Percentiles rank a stretch among this genome's conserved stretches.
Conservation (phyloP, 2,797 vertebrate species). For the Amblyopsis hoosieri region DNA sequence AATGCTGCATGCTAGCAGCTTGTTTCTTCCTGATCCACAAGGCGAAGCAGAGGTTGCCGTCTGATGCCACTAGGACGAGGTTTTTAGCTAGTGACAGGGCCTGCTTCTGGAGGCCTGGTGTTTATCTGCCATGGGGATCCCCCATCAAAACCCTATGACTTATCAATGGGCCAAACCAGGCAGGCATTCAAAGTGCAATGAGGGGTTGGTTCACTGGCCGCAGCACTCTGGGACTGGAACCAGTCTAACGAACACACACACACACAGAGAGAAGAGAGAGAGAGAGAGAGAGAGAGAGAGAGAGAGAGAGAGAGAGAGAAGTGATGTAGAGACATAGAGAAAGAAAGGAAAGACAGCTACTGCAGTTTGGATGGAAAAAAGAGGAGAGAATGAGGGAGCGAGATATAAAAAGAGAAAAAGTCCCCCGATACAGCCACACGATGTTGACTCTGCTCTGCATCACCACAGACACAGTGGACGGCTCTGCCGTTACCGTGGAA, state of each 20-base stretch:
- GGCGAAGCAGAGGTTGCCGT: constrained; percentile 14
- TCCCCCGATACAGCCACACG: constrained; percentile 41
- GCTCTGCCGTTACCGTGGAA: constrained; percentile 47
- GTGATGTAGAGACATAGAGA: constrained; percentile 11
- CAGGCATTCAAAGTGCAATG: constrained; percentile 66
- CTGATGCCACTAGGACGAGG: constrained; percentile 44
- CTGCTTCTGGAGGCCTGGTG: constrained; percentile 56
- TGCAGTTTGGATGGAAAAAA: constrained; percentile 2
- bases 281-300: constrained; percentile 3
- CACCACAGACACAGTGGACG: constrained; percentile 46
- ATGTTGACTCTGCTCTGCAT: constrained; percentile 47
- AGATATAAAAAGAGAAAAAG: constrained; percentile 4
- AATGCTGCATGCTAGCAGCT: no score
- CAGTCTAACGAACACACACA: constrained; percentile 57
- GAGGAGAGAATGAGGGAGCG: neutral
- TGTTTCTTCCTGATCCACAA: no score
- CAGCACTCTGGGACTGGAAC: constrained; percentile 60
- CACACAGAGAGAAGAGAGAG: constrained; percentile 22
- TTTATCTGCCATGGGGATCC: constrained; percentile 70
- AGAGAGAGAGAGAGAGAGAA: constrained; percentile 18
- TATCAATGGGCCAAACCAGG: constrained; percentile 68
- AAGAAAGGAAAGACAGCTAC: neutral
- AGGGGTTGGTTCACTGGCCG: constrained; percentile 62
- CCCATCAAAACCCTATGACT: constrained; percentile 73
- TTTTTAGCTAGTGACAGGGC: constrained; percentile 62